A percentile compares a stretch with the other conserved stretches of the same genome.
These are phyloP conservation scores for Zhuqinia jingwanae DNA, from an alignment of 2,888 invertebrate genomes.

Conservation along the genomic window DNA sequence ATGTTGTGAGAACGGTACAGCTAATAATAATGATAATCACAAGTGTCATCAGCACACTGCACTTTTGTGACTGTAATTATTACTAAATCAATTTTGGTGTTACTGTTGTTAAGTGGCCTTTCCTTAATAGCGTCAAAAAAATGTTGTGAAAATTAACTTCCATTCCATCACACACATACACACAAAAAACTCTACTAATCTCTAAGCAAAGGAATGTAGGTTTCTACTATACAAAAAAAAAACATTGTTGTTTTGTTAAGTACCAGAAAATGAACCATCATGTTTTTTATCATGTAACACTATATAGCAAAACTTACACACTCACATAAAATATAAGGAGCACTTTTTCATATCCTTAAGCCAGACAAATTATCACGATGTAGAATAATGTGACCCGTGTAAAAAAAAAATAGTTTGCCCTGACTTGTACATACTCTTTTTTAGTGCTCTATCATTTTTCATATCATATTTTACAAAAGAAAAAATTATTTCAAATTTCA, in stretches of 20 bases:
- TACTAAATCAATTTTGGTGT: too few species aligned
- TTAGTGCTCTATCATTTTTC: background rate
- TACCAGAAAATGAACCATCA: constrained; percentile 4
- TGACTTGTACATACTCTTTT: constrained; percentile 22
- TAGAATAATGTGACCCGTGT: constrained; percentile 47
- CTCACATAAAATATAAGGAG: background rate
- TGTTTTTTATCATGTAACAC: constrained; percentile 2
- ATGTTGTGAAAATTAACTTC: too few species aligned
- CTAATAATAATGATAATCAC: too few species aligned
- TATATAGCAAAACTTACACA: background rate
- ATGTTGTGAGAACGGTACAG: too few species aligned
- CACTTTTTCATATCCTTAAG: constrained; percentile 54
- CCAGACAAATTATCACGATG: constrained; percentile 63
- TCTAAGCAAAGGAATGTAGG: too few species aligned
- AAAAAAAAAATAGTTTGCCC: constrained; percentile 8
- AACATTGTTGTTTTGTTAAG: background rate
- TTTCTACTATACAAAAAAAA: background rate
- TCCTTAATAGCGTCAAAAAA: too few species aligned
- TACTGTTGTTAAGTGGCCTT: too few species aligned
- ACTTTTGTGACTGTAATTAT: too few species aligned
- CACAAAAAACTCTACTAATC: background rate
- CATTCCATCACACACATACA: background rate
- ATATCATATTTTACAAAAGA: background rate
- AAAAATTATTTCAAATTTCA: background rate
- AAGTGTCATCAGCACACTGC: too few species aligned